Evolutionary conservation across 2,113 vertebrate genomes (phyloP).

Genomic region (Lepus americanus): DNA sequence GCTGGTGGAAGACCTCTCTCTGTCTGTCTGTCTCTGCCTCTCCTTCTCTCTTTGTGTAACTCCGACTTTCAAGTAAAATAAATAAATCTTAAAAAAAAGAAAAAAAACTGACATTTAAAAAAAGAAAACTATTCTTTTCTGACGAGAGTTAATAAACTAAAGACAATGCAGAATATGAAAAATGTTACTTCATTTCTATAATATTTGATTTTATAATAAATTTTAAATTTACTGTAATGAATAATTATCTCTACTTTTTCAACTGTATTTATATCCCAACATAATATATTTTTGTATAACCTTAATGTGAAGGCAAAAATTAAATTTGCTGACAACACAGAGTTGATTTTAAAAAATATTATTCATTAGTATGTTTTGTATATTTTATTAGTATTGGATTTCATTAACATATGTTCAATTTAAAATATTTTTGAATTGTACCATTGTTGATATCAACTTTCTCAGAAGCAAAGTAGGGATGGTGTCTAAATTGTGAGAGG

Average conservation of each 20-base stretch:
- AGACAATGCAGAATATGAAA: background rate
- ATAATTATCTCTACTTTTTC: background rate
- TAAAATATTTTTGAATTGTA: background rate
- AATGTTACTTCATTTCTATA: background rate
- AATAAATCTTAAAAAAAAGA: no score
- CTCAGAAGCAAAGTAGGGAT: background rate
- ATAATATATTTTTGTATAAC: slow-evolving; percentile 47
- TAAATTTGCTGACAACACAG: slow-evolving; percentile 9
- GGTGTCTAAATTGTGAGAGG: background rate
- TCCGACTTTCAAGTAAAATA: no score
- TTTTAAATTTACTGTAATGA: slow-evolving; percentile 4
- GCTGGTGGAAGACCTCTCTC: no score
- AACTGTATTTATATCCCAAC: background rate
- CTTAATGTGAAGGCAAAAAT: slow-evolving; percentile 40
- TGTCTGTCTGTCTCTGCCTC: no score
- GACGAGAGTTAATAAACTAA: slow-evolving; percentile 8
- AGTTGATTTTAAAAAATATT: slow-evolving; percentile 48
- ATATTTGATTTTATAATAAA: slow-evolving; percentile 33
- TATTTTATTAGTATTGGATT: background rate
- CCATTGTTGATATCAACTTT: background rate
- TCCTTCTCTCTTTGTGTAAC: no score
- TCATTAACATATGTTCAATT: background rate
- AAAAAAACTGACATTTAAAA: no score
- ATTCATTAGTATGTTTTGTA: background rate
- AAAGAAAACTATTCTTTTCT: slow-evolving; percentile 29